phyloP scores from a whole-genome alignment of 2,888 invertebrate species.

The Carabus problematicus region DNA sequence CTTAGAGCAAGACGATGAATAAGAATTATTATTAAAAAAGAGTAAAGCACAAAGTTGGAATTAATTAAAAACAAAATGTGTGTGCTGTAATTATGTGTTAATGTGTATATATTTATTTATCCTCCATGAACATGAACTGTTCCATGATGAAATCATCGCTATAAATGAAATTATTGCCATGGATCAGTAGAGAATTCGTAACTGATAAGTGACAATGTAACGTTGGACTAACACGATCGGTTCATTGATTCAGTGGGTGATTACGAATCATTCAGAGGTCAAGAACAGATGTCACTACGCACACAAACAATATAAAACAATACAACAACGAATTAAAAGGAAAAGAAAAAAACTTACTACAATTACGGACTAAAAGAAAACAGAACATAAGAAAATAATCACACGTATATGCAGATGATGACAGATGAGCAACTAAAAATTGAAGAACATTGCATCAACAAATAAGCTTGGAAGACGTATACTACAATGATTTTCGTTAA shows the following conservation, averaged over 20 bases:
- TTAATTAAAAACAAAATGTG: slow-evolving; percentile 31
- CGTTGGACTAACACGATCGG: too few relatives aligned
- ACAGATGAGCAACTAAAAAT: slow-evolving; percentile 40
- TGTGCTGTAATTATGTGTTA: neutral
- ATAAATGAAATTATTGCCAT: too few relatives aligned
- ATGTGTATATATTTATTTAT: neutral
- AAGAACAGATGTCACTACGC: too few relatives aligned
- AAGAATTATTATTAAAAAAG: slow-evolving; percentile 17
- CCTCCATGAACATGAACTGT: neutral
- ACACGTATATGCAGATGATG: slow-evolving; percentile 28
- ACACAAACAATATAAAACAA: too few relatives aligned
- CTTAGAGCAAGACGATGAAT: slow-evolving; percentile 19
- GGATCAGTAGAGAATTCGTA: too few relatives aligned
- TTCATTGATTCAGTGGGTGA: too few relatives aligned
- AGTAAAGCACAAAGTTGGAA: slow-evolving; percentile 22
- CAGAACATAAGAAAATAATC: neutral
- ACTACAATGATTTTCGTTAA: slow-evolving; percentile 50
- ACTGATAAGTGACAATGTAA: too few relatives aligned
- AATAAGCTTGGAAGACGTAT: slow-evolving; percentile 56
- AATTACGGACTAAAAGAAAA: too few relatives aligned
- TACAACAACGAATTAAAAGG: too few relatives aligned
- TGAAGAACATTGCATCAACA: slow-evolving; percentile 41
- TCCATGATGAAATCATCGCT: too few relatives aligned
- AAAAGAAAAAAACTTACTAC: too few relatives aligned
- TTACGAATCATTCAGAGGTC: too few relatives aligned